A percentile compares a stretch with the other conserved stretches of the same genome.
Conservation (phyloP, 2,113 vertebrate species). For the rabbit (Oryctolagus cuniculus) region mOryCun1.1 NC_091453.1:44795001-44795500, state of each 20-base stretch:
- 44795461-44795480: neutral
- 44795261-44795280: neutral
- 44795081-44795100: constrained; percentile 78
- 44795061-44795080: constrained; percentile 81
- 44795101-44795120: constrained; percentile 56
- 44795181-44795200: neutral
- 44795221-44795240: neutral
- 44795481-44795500: neutral
- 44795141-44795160: neutral
- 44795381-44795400: neutral
- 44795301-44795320: neutral
- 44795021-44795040: neutral
- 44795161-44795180: neutral
- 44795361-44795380: neutral
- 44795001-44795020: neutral
- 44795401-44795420: neutral
- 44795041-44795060: constrained; percentile 65
- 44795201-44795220: neutral
- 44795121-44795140: constrained; percentile 11
- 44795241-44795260: neutral
- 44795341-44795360: neutral
- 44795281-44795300: neutral
- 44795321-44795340: neutral
- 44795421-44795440: neutral
- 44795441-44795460: neutral